Evolutionary conservation across 2,797 vertebrate species (phyloP).

Genomic region (Oreochromis mossambicus): DNA sequence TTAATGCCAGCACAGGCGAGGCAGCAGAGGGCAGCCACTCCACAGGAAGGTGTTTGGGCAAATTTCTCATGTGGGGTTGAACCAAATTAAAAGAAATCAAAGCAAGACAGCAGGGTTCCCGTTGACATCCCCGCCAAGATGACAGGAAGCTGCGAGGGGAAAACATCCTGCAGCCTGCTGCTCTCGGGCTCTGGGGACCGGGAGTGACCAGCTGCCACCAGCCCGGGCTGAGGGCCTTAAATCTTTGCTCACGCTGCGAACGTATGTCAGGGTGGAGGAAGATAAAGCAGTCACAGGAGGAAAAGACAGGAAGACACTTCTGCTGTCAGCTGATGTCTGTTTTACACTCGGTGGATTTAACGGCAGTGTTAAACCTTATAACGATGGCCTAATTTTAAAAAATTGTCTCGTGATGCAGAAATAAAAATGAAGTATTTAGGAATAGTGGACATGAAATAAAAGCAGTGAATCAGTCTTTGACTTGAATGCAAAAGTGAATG

Average conservation of each 20-base stretch:
- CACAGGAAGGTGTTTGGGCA: neutral
- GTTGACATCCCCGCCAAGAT: neutral
- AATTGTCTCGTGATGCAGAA: neutral
- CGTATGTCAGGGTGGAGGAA: neutral
- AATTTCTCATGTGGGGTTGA: neutral
- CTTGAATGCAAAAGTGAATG: neutral
- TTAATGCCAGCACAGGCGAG: neutral
- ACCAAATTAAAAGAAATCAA: constrained; percentile 5
- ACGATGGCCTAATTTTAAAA: neutral
- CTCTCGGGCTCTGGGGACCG: neutral
- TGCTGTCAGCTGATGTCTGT: neutral
- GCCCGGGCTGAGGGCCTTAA: neutral
- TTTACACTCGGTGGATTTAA: neutral
- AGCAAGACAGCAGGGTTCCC: neutral
- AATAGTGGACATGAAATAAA: neutral
- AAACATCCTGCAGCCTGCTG: constrained; percentile 28
- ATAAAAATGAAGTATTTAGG: neutral
- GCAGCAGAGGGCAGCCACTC: neutral
- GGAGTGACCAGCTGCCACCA: constrained; percentile 36
- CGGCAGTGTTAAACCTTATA: neutral
- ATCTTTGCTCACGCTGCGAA: constrained; percentile 14
- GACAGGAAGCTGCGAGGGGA: constrained; percentile 1
- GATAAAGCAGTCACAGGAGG: neutral
- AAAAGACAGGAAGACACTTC: neutral
- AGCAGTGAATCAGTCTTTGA: neutral